Percentiles rank a stretch among this genome's conserved stretches.
Conservation (phyloP, 2,797 vertebrate genomes). For the Valencia hispanica region DNA sequence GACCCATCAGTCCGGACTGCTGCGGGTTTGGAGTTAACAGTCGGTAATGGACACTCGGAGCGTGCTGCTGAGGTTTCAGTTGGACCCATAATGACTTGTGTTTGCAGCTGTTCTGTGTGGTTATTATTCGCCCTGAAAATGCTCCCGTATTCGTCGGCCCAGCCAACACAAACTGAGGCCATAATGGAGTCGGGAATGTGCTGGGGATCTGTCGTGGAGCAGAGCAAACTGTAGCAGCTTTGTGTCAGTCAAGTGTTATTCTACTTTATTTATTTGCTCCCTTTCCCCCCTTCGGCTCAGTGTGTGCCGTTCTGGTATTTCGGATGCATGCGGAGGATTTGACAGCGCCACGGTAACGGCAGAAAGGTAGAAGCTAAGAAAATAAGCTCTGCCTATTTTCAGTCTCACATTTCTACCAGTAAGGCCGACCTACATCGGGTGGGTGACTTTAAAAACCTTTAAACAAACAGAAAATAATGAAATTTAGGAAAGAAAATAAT, state of each 20-base stretch:
- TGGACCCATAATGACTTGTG: constrained; percentile 1
- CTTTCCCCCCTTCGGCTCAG: not conserved
- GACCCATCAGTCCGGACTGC: constrained; percentile 20
- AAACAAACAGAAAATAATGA: not conserved
- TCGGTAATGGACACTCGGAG: not conserved
- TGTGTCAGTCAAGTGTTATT: constrained; percentile 18
- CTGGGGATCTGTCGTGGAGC: not conserved
- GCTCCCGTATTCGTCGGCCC: not conserved
- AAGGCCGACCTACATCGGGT: not conserved
- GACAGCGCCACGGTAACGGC: constrained; percentile 19
- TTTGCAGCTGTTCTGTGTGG: not conserved
- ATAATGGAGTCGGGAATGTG: not conserved
- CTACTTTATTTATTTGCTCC: constrained; percentile 8
- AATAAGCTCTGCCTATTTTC: not conserved
- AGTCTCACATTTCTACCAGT: not conserved
- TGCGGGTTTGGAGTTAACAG: not conserved
- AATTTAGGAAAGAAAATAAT: not conserved
- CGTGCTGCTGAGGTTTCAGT: not conserved
- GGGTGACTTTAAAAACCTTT: not conserved
- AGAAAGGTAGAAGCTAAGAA: constrained; percentile 1
- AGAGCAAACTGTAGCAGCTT: constrained; percentile 10
- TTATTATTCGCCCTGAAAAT: not conserved
- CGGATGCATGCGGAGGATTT: constrained; percentile 15
- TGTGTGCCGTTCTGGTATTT: constrained; percentile 18
- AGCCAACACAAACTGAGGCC: constrained; percentile 7